Conservation (phyloP, 2,113 vertebrate species). For the Nyctibius bracteatus region DNA sequence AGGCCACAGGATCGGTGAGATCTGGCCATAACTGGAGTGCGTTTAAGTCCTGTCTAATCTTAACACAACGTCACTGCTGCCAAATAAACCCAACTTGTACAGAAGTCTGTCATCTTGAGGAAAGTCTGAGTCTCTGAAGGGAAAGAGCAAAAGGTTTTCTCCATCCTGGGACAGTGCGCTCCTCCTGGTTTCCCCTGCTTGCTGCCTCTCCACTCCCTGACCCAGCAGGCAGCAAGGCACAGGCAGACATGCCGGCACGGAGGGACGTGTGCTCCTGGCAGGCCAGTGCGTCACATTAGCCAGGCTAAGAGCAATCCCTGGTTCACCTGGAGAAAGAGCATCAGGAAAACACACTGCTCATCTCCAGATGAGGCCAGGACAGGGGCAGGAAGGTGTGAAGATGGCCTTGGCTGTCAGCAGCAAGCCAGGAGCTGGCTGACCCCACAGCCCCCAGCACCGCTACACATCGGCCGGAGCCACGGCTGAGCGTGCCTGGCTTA, state of each 20-base stretch:
- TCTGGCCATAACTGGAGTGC: not conserved
- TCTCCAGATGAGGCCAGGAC: accelerated
- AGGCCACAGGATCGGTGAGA: not conserved
- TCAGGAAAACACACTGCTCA: accelerated
- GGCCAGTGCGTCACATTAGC: not conserved
- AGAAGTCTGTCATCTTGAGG: not conserved
- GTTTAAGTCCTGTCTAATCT: not conserved
- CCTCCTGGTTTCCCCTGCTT: not conserved
- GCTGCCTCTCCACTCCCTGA: not conserved
- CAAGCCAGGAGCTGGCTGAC: not conserved
- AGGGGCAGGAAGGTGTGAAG: not conserved
- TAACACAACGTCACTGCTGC: not conserved
- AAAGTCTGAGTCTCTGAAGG: not conserved
- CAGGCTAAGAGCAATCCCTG: not conserved
- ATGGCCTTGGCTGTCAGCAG: not conserved
- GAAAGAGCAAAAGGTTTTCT: not conserved
- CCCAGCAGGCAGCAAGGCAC: not conserved
- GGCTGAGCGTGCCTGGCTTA: accelerated
- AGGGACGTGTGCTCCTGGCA: not conserved
- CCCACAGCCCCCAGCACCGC: accelerated
- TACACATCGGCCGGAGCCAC: accelerated
- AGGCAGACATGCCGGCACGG: not conserved
- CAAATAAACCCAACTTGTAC: not conserved
- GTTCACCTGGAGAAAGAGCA: not conserved
- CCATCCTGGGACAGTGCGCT: not conserved